Conservation (phyloP, 2,113 vertebrate genomes). For the Chinchilla lanigera region DNA sequence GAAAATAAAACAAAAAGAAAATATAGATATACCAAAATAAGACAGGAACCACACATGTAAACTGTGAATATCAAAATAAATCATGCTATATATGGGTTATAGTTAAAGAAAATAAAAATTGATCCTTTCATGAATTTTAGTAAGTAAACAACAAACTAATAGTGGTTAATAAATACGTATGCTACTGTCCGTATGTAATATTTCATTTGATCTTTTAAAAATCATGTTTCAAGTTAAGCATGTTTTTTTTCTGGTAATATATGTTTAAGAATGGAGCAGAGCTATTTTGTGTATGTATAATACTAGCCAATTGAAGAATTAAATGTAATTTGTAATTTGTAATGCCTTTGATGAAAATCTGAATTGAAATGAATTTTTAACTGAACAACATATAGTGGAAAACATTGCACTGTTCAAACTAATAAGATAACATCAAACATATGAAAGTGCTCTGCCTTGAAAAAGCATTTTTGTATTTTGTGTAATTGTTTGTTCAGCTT, state of each 20-base stretch:
- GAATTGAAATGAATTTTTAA: conserved; percentile 1
- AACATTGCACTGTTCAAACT: background rate
- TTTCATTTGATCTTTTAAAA: background rate
- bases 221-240: background rate
- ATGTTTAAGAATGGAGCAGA: background rate
- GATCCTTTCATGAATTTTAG: background rate
- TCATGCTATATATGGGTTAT: background rate
- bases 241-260: background rate
- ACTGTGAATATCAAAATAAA: background rate
- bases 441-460: background rate
- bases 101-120: conserved; percentile 10
- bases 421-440: background rate
- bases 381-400: background rate
- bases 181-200: background rate
- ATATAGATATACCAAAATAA: background rate
- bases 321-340: background rate
- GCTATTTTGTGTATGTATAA: background rate
- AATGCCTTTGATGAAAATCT: background rate
- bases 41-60: background rate
- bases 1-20: background rate
- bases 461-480: background rate
- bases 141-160: background rate
- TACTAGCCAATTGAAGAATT: background rate
- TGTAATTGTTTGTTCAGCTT: background rate
- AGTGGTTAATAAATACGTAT: background rate